Evolutionary conservation across 2,888 invertebrate genomes (phyloP).

Genomic region (Zygogramma bicolorata): DNA sequence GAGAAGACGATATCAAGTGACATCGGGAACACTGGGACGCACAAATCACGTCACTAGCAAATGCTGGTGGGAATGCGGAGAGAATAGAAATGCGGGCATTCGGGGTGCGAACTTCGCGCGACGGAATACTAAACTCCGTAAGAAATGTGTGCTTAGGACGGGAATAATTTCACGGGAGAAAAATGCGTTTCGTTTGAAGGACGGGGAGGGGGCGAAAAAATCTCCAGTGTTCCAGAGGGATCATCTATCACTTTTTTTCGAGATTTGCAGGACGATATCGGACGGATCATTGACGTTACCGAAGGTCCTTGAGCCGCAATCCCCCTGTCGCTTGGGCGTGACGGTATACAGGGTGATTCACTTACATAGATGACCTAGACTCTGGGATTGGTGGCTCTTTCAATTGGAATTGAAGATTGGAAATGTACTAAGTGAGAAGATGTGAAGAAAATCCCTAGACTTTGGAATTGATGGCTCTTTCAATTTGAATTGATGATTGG

Average conservation of each 20-base stretch:
- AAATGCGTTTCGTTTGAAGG: conserved; percentile 61
- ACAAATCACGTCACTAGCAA: conserved; percentile 68
- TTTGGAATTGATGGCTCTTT: too few relatives aligned
- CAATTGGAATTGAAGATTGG: too few relatives aligned
- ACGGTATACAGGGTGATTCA: background rate
- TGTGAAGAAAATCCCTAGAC: too few relatives aligned
- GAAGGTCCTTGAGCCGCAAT: background rate
- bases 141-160: conserved; percentile 65
- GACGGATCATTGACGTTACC: background rate
- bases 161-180: conserved; percentile 63
- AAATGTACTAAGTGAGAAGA: too few relatives aligned
- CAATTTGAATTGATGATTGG: too few relatives aligned
- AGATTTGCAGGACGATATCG: conserved; percentile 46
- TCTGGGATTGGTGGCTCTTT: too few relatives aligned
- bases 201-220: conserved; percentile 50
- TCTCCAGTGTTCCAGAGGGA: conserved; percentile 61
- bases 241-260: conserved; percentile 64
- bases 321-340: background rate
- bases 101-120: conserved; percentile 61
- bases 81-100: conserved; percentile 65
- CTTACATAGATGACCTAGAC: too few relatives aligned
- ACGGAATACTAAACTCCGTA: conserved; percentile 63
- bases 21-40: conserved; percentile 61
- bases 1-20: conserved; percentile 63
- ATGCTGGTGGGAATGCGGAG: conserved; percentile 64